Conservation (phyloP, 2,888 invertebrate species). For the Chaetogeoica ovagalla region DNA sequence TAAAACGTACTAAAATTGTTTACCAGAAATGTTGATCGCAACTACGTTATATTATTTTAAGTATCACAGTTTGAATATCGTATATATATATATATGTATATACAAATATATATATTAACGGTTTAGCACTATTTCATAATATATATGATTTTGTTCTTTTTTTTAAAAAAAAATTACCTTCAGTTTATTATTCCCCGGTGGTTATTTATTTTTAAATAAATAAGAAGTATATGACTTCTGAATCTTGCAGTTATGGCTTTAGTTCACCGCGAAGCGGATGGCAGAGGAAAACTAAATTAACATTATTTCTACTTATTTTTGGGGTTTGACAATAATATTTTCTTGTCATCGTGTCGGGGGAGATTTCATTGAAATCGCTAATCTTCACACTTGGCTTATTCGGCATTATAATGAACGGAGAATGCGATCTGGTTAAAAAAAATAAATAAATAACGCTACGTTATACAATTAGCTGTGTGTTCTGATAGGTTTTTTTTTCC, state of each 20-base stretch:
- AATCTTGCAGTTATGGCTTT: constrained; percentile 16
- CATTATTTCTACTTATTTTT: constrained; percentile 45
- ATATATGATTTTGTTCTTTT: background rate
- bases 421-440: constrained; percentile 30
- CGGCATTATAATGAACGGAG: background rate
- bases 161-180: constrained; percentile 5
- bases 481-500: constrained; percentile 9
- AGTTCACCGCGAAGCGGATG: background rate
- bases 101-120: too few species aligned
- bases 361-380: constrained; percentile 47
- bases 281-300: constrained; percentile 20
- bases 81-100: too few species aligned
- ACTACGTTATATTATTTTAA: background rate
- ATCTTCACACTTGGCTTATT: constrained; percentile 50
- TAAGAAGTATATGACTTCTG: constrained; percentile 11
- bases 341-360: background rate
- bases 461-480: constrained; percentile 24
- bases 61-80: background rate
- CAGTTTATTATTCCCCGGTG: background rate
- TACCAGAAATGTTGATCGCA: background rate
- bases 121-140: background rate
- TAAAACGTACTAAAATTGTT: background rate
- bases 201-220: constrained; percentile 10
- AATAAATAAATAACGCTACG: background rate
- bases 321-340: constrained; percentile 22